phyloP scores from a whole-genome alignment of 2,888 invertebrate genomes.

The Sarcophaga variegata region DNA sequence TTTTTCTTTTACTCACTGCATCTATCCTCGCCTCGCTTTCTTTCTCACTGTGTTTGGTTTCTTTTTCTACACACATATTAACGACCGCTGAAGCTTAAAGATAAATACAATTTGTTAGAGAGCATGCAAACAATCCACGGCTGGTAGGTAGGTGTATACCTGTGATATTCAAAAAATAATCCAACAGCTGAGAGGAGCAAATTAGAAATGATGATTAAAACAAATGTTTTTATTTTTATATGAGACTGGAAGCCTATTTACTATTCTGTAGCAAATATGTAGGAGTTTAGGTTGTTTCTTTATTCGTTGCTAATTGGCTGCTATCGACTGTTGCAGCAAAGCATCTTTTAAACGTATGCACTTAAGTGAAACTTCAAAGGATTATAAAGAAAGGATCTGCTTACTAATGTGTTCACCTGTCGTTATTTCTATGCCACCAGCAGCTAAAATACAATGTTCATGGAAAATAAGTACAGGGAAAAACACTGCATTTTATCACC shows the following conservation, averaged over 20 bases:
- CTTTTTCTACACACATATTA: constrained; percentile 29
- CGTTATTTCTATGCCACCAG: constrained; percentile 32
- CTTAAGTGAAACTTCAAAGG: constrained; percentile 36
- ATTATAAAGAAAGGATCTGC: constrained; percentile 48
- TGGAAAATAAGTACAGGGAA: not conserved
- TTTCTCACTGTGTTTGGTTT: not conserved
- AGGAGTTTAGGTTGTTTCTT: not conserved
- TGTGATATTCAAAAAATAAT: not conserved
- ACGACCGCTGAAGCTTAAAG: constrained; percentile 57
- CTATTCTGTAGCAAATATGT: too few relatives aligned
- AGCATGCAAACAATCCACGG: constrained; percentile 12
- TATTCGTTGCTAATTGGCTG: not conserved
- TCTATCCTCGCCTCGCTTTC: not conserved
- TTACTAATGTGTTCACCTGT: constrained; percentile 54
- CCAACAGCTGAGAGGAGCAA: not conserved
- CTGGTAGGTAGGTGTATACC: not conserved
- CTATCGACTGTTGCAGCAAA: not conserved
- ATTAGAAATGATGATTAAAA: not conserved
- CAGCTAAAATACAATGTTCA: not conserved
- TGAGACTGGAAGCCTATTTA: too few relatives aligned
- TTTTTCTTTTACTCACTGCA: not conserved
- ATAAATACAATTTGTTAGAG: constrained; percentile 53
- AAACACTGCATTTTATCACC: constrained; percentile 26
- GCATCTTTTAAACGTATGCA: not conserved
- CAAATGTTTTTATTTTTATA: too few relatives aligned